A percentile compares a stretch with the other conserved stretches of the same genome.
Conservation (phyloP, 2,113 vertebrate species). For the Microcebus tavaratra region DNA sequence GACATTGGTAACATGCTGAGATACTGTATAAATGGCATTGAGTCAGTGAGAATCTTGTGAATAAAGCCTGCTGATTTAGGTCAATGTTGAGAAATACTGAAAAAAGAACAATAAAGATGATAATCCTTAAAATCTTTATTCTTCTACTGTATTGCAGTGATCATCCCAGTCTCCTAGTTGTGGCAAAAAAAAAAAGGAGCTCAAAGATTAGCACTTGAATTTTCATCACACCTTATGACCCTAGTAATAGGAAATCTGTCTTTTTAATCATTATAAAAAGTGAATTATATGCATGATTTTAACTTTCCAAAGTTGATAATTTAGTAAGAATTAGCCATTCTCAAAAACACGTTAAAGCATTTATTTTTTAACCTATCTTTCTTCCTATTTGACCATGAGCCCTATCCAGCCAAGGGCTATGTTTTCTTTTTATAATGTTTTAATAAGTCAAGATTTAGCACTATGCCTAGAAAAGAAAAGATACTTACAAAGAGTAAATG, state of each 20-base stretch:
- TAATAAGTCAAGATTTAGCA: not conserved
- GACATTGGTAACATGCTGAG: constrained; percentile 65
- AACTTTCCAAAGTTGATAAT: not conserved
- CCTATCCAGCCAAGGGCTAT: accelerated
- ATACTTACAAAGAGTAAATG: not conserved
- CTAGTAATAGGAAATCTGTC: not conserved
- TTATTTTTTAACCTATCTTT: not conserved
- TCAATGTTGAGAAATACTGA: constrained; percentile 59
- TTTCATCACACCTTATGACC: not conserved
- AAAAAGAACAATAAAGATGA: constrained; percentile 48
- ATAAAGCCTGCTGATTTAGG: constrained; percentile 75
- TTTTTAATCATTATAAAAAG: not conserved
- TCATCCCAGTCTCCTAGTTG: not conserved
- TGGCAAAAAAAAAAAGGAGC: not conserved
- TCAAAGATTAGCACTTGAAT: not conserved
- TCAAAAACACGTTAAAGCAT: not conserved
- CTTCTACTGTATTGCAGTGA: not conserved
- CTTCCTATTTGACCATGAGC: not conserved
- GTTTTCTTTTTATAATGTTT: not conserved
- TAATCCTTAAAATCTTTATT: constrained; percentile 60
- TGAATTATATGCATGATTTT: not conserved
- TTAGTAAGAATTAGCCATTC: not conserved
- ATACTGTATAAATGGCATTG: constrained; percentile 35
- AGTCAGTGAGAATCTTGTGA: constrained; percentile 57
- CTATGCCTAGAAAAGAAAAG: not conserved